Evolutionary conservation across 2,797 vertebrate species (phyloP), one percentile per base, ranked within the genome.

Genomic region (Lithobates sylvaticus): DNA sequence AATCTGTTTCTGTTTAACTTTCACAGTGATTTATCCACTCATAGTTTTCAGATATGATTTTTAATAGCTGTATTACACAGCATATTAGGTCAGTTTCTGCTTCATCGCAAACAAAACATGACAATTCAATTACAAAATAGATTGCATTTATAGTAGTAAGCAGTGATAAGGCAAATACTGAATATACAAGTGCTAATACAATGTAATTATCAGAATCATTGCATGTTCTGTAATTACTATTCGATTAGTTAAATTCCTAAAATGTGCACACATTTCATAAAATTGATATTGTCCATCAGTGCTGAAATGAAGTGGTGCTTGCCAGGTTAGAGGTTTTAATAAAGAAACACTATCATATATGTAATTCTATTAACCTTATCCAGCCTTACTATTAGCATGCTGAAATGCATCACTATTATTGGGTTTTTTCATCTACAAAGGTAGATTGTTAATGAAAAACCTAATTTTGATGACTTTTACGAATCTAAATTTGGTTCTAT

Each of bases 61-160:
- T 81, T 81, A 70, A 71, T 71, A 61, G 78, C 47, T 58, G 44
- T 54, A 15, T 68, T 15, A 9, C 47, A 81, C 44, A 71, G 29
- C 58, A 67, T 27, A 34, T 74, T 54, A 83, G 54, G 58, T 75
- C 13, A 75, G 58, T 67, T 83, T 83, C 81, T 83, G 81, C 71
- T 83, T 47, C 81, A 65, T 23, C 8, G 36, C 21, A 67, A 58
- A 75, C 3, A 74, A 83, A 83, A 61, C 21, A 64, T 6, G 54
- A 65, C 81, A 75, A 75, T 83, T 83, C 58, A 58, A 83, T 83
- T 83, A 83, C 73, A 74, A 83, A 83, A 83, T 73, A 65, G 36
- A 83, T 67, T 75, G 73, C 39, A 67, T 44, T 73, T 73, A 74
- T 65, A 83, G 64, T 83, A 44, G 67, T 83, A 67, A 75, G 70